A percentile compares a stretch with the other conserved stretches of the same genome.
Conservation (phyloP, 2,888 invertebrate species). For the Argyresthia albistria region DNA sequence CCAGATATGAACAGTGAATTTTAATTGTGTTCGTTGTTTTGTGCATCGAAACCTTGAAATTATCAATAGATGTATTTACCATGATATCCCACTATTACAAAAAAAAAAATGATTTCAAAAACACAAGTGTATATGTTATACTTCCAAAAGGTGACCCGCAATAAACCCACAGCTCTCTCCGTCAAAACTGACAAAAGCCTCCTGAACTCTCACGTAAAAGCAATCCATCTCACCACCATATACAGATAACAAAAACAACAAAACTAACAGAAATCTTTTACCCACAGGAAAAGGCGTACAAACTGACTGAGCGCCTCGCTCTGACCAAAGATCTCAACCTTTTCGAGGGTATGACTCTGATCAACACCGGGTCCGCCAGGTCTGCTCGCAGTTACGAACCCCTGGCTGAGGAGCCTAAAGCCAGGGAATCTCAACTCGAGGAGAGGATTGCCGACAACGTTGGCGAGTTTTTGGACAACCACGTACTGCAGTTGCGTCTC, state of each 20-base stretch:
- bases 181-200: no score
- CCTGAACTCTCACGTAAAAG: no score
- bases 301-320: slow-evolving; percentile 71
- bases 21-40: no score
- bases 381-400: slow-evolving; percentile 61
- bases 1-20: no score
- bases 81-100: no score
- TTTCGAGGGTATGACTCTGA: slow-evolving; percentile 62
- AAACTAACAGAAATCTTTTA: background rate
- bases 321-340: slow-evolving; percentile 64
- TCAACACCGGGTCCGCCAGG: slow-evolving; percentile 63
- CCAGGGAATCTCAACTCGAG: slow-evolving; percentile 52
- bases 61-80: no score
- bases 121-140: no score
- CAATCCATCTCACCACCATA: background rate
- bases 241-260: background rate
- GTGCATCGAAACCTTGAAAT: no score
- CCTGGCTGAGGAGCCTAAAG: slow-evolving; percentile 50
- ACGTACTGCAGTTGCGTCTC: slow-evolving; percentile 58
- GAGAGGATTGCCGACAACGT: slow-evolving; percentile 58
- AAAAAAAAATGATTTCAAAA: no score
- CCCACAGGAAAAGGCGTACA: slow-evolving; percentile 73
- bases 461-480: slow-evolving; percentile 56
- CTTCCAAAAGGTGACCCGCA: no score
- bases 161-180: no score